phyloP scores from a whole-genome alignment of 2,113 vertebrate genomes.

The Aegotheles bennettii region DNA sequence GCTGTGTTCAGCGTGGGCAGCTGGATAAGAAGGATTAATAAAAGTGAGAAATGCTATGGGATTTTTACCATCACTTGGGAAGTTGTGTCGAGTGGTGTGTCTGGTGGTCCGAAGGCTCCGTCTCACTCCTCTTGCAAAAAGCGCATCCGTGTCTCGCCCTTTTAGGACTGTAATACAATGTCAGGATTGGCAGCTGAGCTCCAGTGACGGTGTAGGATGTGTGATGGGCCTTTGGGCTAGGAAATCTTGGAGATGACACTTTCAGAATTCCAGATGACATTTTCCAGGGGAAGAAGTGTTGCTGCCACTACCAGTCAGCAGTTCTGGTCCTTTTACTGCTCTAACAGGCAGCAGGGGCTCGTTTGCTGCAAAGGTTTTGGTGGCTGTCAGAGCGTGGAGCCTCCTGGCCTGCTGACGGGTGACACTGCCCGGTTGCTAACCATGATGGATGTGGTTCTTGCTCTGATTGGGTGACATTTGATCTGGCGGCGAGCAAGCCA shows the following conservation, averaged over 20 bases:
- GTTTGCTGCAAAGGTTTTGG: neutral
- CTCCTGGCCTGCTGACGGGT: constrained; percentile 1
- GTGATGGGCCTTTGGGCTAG: constrained; percentile 46
- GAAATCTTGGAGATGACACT: constrained; percentile 15
- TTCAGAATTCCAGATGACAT: constrained; percentile 56
- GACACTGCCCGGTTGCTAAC: neutral
- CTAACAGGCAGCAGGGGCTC: neutral
- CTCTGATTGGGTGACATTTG: constrained; percentile 37
- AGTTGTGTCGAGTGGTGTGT: neutral
- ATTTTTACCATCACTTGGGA: neutral
- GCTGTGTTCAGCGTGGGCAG: neutral
- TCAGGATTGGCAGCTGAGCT: neutral
- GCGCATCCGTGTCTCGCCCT: neutral
- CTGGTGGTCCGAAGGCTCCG: accelerated
- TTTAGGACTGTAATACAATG: neutral
- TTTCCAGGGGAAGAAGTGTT: constrained; percentile 46
- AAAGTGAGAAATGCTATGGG: neutral
- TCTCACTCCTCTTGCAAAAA: neutral
- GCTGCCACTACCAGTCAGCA: constrained; percentile 68
- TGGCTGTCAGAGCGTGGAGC: constrained; percentile 36
- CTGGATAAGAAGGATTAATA: neutral
- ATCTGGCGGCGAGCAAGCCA: neutral
- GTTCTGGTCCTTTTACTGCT: constrained; percentile 67
- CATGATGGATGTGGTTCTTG: neutral
- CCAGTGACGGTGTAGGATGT: neutral